Conservation (phyloP, 2,888 invertebrate species). For the Luperina nickerlii region DNA sequence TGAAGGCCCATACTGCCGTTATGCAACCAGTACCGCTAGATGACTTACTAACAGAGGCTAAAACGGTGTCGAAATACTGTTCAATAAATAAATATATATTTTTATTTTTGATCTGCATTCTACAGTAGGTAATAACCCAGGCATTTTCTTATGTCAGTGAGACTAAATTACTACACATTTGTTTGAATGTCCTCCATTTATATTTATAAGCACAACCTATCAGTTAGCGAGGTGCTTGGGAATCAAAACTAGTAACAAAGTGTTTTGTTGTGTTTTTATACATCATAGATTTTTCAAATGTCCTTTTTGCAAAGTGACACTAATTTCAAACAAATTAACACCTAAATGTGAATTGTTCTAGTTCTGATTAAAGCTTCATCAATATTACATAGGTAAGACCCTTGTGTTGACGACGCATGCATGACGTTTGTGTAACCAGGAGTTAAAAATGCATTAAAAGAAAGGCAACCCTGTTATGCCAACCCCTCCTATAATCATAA, state of each 20-base stretch:
- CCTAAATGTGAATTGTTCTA: neutral
- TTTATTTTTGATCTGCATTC: slow-evolving; percentile 39
- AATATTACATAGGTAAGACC: neutral
- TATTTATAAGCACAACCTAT: slow-evolving; percentile 32
- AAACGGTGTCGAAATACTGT: slow-evolving; percentile 56
- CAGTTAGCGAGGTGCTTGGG: slow-evolving; percentile 8
- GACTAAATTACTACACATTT: slow-evolving; percentile 21
- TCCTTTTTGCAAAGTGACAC: neutral
- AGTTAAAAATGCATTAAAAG: neutral
- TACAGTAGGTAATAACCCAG: slow-evolving; percentile 27
- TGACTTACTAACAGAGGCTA: slow-evolving; percentile 32
- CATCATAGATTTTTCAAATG: neutral
- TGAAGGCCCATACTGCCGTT: slow-evolving; percentile 26
- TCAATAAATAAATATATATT: slow-evolving; percentile 53
- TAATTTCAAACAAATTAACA: neutral
- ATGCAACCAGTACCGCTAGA: slow-evolving; percentile 38
- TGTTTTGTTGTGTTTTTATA: neutral
- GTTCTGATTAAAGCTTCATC: neutral
- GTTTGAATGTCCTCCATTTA: slow-evolving; percentile 47
- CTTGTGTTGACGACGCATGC: too few relatives aligned
- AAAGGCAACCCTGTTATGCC: neutral
- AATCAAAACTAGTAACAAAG: neutral
- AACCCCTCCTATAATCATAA: neutral
- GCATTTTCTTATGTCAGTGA: neutral
- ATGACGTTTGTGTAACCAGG: neutral